Evolutionary conservation across 1,140 invertebrate genomes (phyloP).

Genomic region (Rhysida immarginata): DNA sequence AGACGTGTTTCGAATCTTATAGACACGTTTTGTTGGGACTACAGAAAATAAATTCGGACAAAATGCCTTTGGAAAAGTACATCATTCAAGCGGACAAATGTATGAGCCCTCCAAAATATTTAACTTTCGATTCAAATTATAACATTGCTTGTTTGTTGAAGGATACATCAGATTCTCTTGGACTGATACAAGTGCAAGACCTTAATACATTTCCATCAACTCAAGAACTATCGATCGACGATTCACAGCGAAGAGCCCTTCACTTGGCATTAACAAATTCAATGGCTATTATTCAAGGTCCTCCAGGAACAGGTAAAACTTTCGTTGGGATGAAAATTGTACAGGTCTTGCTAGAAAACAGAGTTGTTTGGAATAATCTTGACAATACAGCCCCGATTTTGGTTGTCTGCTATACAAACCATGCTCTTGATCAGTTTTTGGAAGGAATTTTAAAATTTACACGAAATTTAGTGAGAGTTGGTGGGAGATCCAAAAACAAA

Average conservation of each 20-base stretch:
- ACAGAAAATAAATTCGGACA: neutral
- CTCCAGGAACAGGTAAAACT: conserved; percentile 28
- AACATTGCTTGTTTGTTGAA: neutral
- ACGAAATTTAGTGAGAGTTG: conserved; percentile 9
- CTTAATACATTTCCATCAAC: neutral
- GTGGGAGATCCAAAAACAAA: conserved; percentile 4
- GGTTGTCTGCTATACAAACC: conserved; percentile 36
- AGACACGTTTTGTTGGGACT: conserved; percentile 4
- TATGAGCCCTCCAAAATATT: neutral
- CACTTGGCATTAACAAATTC: conserved; percentile 7
- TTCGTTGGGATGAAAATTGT: conserved; percentile 19
- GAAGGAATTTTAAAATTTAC: conserved; percentile 25
- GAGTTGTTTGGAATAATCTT: neutral
- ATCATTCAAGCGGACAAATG: neutral
- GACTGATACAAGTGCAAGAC: neutral
- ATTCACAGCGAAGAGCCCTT: neutral
- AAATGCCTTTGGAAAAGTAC: conserved; percentile 1
- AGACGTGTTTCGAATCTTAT: conserved; percentile 8
- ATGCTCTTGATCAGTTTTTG: conserved; percentile 37
- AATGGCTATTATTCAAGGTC: conserved; percentile 30
- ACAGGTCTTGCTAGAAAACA: neutral
- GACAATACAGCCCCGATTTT: conserved; percentile 27
- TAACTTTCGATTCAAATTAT: neutral
- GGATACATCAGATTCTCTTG: neutral
- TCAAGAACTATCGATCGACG: neutral